A percentile compares a stretch with the other conserved stretches of the same genome.
Conservation (phyloP, 1,140 invertebrate genomes). For the Pogonus chalceus region DNA sequence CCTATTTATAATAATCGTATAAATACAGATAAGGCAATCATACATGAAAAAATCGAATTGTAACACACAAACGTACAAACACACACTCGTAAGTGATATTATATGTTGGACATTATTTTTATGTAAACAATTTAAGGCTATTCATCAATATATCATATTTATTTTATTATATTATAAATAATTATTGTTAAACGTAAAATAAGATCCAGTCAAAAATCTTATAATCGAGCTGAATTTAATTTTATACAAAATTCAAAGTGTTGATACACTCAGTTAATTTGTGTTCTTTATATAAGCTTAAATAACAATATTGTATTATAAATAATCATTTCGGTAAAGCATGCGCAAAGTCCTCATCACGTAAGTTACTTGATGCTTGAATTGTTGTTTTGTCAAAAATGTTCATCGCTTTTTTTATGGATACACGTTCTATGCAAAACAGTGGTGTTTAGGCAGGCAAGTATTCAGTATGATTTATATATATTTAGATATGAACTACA, state of each 20-base stretch:
- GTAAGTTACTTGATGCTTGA: too few species aligned
- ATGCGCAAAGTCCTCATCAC: too few species aligned
- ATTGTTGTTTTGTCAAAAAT: too few species aligned
- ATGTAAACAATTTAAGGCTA: slow-evolving; percentile 1
- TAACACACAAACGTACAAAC: not conserved
- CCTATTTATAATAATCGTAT: not conserved
- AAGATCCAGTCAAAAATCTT: not conserved
- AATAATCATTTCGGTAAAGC: too few species aligned
- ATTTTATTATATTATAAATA: not conserved
- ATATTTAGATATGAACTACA: slow-evolving; percentile 3
- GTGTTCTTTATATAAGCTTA: too few species aligned
- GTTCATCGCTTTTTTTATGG: too few species aligned
- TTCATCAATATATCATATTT: not conserved
- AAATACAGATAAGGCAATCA: not conserved
- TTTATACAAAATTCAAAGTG: too few species aligned
- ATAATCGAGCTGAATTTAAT: too few species aligned
- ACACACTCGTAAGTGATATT: not conserved
- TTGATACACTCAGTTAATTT: too few species aligned
- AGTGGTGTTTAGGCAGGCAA: slow-evolving; percentile 4
- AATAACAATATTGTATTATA: too few species aligned
- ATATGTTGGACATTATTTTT: not conserved
- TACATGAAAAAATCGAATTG: not conserved
- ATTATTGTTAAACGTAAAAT: not conserved
- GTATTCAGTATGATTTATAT: not conserved
- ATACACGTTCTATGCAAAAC: not conserved